A percentile compares a stretch with the other conserved stretches of the same genome.
Conservation (phyloP, 2,797 vertebrate species). For the Neosalanx taihuensis region DNA sequence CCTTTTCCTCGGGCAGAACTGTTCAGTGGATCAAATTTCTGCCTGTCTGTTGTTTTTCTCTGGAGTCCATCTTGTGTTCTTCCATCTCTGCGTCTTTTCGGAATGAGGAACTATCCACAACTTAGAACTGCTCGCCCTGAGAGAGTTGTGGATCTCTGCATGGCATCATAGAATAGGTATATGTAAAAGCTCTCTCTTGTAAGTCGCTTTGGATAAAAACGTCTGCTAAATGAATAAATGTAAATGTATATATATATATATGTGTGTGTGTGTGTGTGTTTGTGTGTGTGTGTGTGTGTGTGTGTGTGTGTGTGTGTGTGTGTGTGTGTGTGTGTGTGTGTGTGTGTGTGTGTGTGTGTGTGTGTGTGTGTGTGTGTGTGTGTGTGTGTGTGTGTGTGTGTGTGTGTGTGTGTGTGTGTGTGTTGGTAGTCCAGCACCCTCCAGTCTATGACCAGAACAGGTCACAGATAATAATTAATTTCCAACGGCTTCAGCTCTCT, state of each 20-base stretch:
- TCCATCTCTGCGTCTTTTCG: not conserved
- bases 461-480: not conserved
- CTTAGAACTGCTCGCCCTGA: not conserved
- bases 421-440: conserved; percentile 17
- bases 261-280: no score
- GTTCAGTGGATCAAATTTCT: not conserved
- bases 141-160: not conserved
- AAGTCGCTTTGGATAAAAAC: no score
- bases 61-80: not conserved
- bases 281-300: conserved; percentile 21
- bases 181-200: no score
- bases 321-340: conserved; percentile 26
- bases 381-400: conserved; percentile 3
- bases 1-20: not conserved
- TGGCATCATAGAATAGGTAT: no score
- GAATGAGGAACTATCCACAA: not conserved
- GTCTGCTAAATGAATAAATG: no score
- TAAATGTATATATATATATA: no score
- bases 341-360: conserved; percentile 23
- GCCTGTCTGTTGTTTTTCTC: not conserved
- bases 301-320: conserved; percentile 15
- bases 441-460: not conserved
- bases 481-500: not conserved
- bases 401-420: conserved; percentile 20
- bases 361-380: not conserved